Evolutionary conservation across 1,140 invertebrate genomes (phyloP), one percentile per base, ranked within the genome.

Genomic region (Apis cerana): DNA sequence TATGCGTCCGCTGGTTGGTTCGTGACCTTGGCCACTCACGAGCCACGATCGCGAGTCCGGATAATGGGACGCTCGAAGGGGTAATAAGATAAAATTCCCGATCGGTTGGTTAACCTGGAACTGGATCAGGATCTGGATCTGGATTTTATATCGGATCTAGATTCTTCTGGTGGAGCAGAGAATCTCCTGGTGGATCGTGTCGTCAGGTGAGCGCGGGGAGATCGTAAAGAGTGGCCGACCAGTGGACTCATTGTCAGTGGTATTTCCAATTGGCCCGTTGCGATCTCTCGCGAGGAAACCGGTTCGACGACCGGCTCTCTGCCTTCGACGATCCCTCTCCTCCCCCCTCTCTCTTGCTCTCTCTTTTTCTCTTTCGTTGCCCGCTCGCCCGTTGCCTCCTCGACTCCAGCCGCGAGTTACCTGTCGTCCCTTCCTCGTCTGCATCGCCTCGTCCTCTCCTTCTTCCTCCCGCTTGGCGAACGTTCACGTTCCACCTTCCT

Each of bases 241-340:
- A 54, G 80, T 67, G 76, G 77, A 84, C 87, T 88, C 82, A 85
- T 89, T 88, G 87, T 89, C 87, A 83, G 85, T 86, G 88, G 88
- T 88, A 89, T 89, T 88, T 89, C 88, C 88, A 89, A 89, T 89
- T 89, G 86, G 83, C 87, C 77, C 62, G 87, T 86, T 65, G 88
- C 88, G 75, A 89, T 89, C 83, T 88, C 76, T 72, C 27, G 69
- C 79, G 85, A 68, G 81, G 81, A 86, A 89, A 89, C 88, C 88
- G 88, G 88, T 89, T 89, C 86, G 84, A 84, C 84, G 87, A 89
- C 84, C 87, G 83, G 87, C 77, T 77, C 83, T 74, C 54, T 74
- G 80, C 68, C 61, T 82, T 70, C 52, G 59, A 43, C 48, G 52
- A 33, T 48, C 27, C 33, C 21, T 69, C 43, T 7, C 4, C 9